Evolutionary conservation across 2,797 vertebrate species (phyloP), one percentile per base, ranked within the genome.

Genomic region (Myotis myotis): DNA sequence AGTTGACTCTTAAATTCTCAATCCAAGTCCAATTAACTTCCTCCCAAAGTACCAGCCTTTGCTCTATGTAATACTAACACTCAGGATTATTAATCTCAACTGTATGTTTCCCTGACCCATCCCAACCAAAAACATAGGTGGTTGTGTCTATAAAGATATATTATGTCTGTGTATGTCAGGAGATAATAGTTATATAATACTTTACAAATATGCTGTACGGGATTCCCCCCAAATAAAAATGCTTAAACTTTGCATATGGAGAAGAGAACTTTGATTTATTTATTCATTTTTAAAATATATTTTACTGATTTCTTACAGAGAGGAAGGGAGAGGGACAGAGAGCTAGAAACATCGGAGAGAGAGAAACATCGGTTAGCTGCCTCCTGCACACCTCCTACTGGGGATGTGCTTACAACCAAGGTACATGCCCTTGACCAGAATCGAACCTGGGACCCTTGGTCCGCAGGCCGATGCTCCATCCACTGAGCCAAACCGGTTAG

Each of bases 1-100:
- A 85, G 53, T 4, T 81, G 90, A 75, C 53, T 30, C 15, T 38
- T 36, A 62, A 72, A 79, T 84, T 90, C 71, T 93, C 92, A 90
- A 84, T 79, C 11, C 25, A 66, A 91, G 15, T 20, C 25, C 64
- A 84, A 47, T 76, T 81, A 88, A 64, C 38, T 47, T 64, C 6
- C 3, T 30, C 25, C 76, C 28, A 38, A 84, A 76, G 7, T 53
- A 91, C 55, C 28, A 64, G 25, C 33, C 9, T 89, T 90, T 88
- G 38, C 78, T 47, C 44, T 72, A 88, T 2, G 41, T 23, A 88
- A 60, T 49, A 70, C 16, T 93, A 89, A 72, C n/a, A 57, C 0
- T 89, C 55, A 83, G 9, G 8, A 75, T 71, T 33, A 60, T 62
- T 78, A 78, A 88, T 89, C 71, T 64, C 72, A 78, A 44, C 3